phyloP scores from a whole-genome alignment of 2,797 vertebrate genomes.

The Arremon aurantiirostris region DNA sequence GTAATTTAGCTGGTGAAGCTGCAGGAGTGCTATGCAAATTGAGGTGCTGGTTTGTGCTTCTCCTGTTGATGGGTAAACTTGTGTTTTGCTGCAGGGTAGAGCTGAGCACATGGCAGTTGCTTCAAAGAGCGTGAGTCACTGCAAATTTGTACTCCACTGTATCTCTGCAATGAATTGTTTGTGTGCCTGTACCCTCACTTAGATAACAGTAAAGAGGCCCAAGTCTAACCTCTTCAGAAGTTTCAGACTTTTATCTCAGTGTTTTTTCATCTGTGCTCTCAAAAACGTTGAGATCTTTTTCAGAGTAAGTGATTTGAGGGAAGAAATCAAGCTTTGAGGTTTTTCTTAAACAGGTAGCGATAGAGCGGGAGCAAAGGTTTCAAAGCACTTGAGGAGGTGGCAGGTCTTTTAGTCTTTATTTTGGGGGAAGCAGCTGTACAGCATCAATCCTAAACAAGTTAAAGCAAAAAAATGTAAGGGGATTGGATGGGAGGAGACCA shows the following conservation, averaged over 20 bases:
- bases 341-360: slow-evolving; percentile 27
- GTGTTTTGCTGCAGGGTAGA: neutral
- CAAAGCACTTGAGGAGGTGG: slow-evolving; percentile 25
- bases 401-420: slow-evolving; percentile 5
- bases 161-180: neutral
- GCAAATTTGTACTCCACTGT: slow-evolving; percentile 19
- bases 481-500: neutral
- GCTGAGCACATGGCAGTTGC: neutral
- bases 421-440: neutral
- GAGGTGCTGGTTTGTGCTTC: neutral
- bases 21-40: neutral
- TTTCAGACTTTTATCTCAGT: slow-evolving; percentile 23
- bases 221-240: slow-evolving; percentile 37
- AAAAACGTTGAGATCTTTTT: neutral
- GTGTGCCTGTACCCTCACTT: neutral
- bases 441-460: neutral
- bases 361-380: neutral
- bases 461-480: neutral
- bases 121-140: neutral
- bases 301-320: slow-evolving; percentile 15
- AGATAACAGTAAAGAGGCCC: neutral
- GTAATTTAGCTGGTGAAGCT: neutral
- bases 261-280: slow-evolving; percentile 11
- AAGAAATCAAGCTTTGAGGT: slow-evolving; percentile 44
- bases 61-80: neutral